Evolutionary conservation across 2,113 vertebrate genomes (phyloP), one percentile per base, ranked within the genome.

Genomic region (Kryptolebias marmoratus): DNA sequence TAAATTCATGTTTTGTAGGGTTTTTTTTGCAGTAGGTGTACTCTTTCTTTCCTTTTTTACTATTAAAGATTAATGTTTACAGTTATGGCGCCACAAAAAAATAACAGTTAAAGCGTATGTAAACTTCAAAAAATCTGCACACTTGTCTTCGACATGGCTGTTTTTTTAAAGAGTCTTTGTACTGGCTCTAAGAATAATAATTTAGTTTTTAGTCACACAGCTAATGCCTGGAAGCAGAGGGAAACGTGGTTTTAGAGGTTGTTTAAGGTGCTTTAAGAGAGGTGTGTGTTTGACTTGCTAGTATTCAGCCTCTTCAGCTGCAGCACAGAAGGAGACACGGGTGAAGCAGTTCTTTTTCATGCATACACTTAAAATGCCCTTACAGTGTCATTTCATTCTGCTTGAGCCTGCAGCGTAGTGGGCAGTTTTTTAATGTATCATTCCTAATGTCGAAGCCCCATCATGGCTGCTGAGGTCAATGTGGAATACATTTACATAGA

Each of bases 321-420:
- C 74, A 62, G 71, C 54, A 68, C 78, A 50, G 62, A 53, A 74
- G 73, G 80, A 75, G 36, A 82, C 65, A 71, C 58, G 53, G 50
- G 36, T 12, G 53, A 59, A 68, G 66, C 55, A 70, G 58, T 61
- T 30, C 31, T 61, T 58, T 63, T 55, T 72, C 61, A 63, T 82
- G 68, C 54, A 64, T 55, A 64, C 47, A 59, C 30, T 2, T 42
- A 28, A 1, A 8, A 42, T 27, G 58, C 68, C 75, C 89, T 83
- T 84, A 70, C 83, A 87, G 71, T 85, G 77, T 83, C 77, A 83
- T 76, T 58, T 65, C 22, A 42, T 42, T 8, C 5, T 42, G 39
- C 36, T 36, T 36, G 36, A 36, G 36, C 36, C 36, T 36, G 36
- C 36, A 36, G 36, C 79, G 69, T 77, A 62, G 67, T 30, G 52